Conservation (phyloP, 2,113 vertebrate species). For the Rhizomys pruinosus region DNA sequence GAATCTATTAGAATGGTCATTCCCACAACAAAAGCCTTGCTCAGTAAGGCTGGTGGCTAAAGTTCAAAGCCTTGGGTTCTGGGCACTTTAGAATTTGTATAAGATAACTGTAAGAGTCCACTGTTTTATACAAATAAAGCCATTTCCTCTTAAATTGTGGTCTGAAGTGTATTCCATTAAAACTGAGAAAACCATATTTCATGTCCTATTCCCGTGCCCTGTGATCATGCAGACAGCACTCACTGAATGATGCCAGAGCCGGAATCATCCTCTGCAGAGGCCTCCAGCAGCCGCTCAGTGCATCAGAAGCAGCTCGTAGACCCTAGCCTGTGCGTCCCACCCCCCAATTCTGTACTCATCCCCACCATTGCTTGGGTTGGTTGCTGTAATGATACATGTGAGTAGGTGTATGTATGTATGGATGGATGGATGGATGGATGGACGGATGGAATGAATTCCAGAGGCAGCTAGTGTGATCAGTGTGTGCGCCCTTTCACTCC, state of each 20-base stretch:
- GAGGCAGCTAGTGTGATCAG: neutral
- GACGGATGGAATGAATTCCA: neutral
- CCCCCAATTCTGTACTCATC: neutral
- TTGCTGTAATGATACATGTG: neutral
- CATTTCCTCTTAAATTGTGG: slow-evolving; percentile 27
- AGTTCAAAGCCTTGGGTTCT: slow-evolving; percentile 14
- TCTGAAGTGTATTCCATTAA: neutral
- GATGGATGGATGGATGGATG: no score
- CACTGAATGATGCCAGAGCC: neutral
- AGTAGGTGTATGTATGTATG: no score
- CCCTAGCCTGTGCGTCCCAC: neutral
- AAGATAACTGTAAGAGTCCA: slow-evolving; percentile 15
- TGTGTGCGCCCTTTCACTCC: neutral
- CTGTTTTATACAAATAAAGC: slow-evolving; percentile 19
- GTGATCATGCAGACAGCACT: neutral
- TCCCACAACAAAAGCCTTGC: neutral
- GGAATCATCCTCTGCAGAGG: neutral
- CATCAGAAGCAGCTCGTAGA: neutral
- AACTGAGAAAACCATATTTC: neutral
- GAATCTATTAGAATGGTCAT: slow-evolving; percentile 21
- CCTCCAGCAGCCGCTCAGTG: neutral
- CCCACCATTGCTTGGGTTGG: neutral
- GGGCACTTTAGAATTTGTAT: slow-evolving; percentile 14
- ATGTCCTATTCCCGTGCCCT: neutral
- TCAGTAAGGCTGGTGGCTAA: slow-evolving; percentile 7